These are phyloP conservation scores for Hedya salicella DNA, from an alignment of 2,888 invertebrate genomes.

Conservation along the genomic window DNA sequence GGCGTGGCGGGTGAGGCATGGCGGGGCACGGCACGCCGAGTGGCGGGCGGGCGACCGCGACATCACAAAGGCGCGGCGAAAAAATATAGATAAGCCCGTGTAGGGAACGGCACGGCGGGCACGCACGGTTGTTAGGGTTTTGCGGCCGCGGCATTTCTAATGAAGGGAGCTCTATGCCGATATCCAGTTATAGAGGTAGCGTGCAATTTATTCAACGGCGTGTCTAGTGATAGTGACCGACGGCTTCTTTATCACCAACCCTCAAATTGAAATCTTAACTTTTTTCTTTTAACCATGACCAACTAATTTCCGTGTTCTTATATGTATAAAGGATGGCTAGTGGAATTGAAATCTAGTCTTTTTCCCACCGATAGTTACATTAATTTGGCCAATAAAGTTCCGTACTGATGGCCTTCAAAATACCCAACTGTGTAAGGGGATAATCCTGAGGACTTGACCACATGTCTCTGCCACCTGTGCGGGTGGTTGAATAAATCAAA, in stretches of 20 bases:
- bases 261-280: background rate
- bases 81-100: slow-evolving; percentile 46
- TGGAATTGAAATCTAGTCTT: no score
- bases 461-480: slow-evolving; percentile 21
- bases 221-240: background rate
- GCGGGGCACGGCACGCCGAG: slow-evolving; percentile 46
- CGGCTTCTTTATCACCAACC: background rate
- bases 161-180: slow-evolving; percentile 11
- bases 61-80: slow-evolving; percentile 47
- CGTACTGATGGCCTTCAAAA: background rate
- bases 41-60: slow-evolving; percentile 54
- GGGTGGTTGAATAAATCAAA: slow-evolving; percentile 31
- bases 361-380: background rate
- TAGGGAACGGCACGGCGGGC: slow-evolving; percentile 18
- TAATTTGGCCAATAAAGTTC: background rate
- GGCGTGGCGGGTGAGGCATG: slow-evolving; percentile 54
- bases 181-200: background rate
- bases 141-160: slow-evolving; percentile 19
- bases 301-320: no score
- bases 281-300: no score
- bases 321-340: no score
- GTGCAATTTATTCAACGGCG: background rate
- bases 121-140: slow-evolving; percentile 23
- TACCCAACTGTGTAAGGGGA: background rate
- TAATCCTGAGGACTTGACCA: slow-evolving; percentile 4